Evolutionary conservation across 92 coral and sea anemone species (phyloP), one percentile per base, ranked within the genome.

Genomic region (Phenganax marumi): DNA sequence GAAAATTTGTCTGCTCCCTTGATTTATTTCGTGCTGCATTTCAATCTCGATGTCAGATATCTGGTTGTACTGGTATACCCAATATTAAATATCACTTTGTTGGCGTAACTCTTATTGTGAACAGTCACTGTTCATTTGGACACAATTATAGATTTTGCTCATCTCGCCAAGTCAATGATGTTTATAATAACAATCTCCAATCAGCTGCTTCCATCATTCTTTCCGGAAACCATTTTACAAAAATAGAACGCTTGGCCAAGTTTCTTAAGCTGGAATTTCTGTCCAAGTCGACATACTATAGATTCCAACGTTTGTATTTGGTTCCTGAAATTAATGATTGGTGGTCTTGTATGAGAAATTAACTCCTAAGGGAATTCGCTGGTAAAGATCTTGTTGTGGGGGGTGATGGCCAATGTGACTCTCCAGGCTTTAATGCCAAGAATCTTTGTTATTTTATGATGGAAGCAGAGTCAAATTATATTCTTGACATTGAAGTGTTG

Each of bases 351-450:
- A 81, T 74, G 72, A 83, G 87, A 9, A 75, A 47, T 10, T 56
- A 26, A 56, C 23, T 87, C 23, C 6, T 87, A 3, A n/a, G 52
- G 10, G 46, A 83, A 10, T 77, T 87, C 43, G 3, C 24, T 21
- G 70, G 74, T 7, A 70, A 64, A 53, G 80, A 77, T 43, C 75
- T 87, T 19, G 63, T 82, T 10, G 83, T 86, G 5, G 55, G 56
- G 5, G 78, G 56, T 39, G 78, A 73, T 43, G 78, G 78, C 18
- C 78, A 68, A 10, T 68, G 74, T 39, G 74, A 68, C 17, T 21
- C 74, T 2, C 89, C 89, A 43, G 87, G 89, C 1, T 62, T 50
- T 47, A 86, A 80, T 13, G 91, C 91, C 25, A 88, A 88, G 77
- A 70, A 79, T 33, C 81, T 89, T 3, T 88, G 88, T 62, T 85